Evolutionary conservation across 2,888 invertebrate species (phyloP), one percentile per base, ranked within the genome.

Genomic region (Meganola albula): DNA sequence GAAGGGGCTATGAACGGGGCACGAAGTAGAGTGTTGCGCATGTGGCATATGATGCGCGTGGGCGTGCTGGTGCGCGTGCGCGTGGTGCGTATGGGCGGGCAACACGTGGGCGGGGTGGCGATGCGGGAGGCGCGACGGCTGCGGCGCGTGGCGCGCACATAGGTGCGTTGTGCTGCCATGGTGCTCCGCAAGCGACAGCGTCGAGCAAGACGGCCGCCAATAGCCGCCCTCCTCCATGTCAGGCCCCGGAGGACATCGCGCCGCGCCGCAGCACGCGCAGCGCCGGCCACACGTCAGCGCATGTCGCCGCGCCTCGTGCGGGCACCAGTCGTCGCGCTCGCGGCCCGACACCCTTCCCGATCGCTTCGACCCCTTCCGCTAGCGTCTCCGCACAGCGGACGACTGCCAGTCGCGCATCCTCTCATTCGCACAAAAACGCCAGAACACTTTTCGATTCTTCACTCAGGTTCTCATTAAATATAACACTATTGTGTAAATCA

Each of bases 1-100:
- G 71, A 91, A 92, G 12, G 92, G 92, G 62, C 92, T 92, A 79
- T 92, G 92, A 61, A 92, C 91, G 26, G 92, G 92, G 62, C 92
- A 92, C 61, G 90, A 88, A 64, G 62, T 33, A 78, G 70, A 57
- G 53, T 76, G 77, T 42, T 72, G 71, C 59, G 74, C 84, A 79
- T 70, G 78, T 63, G 61, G 80, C 56, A 68, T 64, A 56, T 74
- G 87, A 52, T 74, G 83, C 56, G 71, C 72, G 58, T 77, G 74
- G 74, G 83, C 58, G 70, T 88, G 68, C 73, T 83, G 62, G 74
- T 89, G 75, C 63, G 88, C 70, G 58, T 68, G 73, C 46, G 62
- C 46, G 44, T 68, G 71, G 35, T 74, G 85, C 70, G 72, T 84
- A 72, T 65, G 75, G 48, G 62, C 46, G 44, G 67, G 71, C 35